Evolutionary conservation across 1,140 invertebrate species (phyloP).

Genomic region (Dicyema japonicum): DNA sequence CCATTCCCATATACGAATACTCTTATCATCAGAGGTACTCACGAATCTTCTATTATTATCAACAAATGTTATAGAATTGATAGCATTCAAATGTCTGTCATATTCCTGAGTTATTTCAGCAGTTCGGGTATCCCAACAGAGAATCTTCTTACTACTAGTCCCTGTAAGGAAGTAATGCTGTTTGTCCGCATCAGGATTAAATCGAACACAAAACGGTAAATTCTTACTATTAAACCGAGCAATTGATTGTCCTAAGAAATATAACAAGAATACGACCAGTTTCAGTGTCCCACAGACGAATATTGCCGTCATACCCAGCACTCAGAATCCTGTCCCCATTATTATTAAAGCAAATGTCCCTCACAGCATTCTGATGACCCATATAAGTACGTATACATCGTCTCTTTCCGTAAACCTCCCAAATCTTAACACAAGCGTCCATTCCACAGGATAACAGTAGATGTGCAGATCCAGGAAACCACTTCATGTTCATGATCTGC

Average conservation of each 20-base stretch:
- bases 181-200: slow-evolving; percentile 78
- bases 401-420: slow-evolving; percentile 84
- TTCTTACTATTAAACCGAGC: slow-evolving; percentile 55
- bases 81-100: slow-evolving; percentile 80
- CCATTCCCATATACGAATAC: slow-evolving; percentile 95
- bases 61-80: slow-evolving; percentile 93
- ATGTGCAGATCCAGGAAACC: slow-evolving; percentile 75
- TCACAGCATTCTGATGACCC: slow-evolving; percentile 74
- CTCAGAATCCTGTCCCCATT: slow-evolving; percentile 61
- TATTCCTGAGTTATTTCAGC: slow-evolving; percentile 83
- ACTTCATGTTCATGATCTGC: slow-evolving; percentile 67
- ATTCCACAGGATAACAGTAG: slow-evolving; percentile 69
- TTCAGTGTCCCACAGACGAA: slow-evolving; percentile 96
- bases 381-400: slow-evolving; percentile 71
- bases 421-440: slow-evolving; percentile 82
- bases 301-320: slow-evolving; percentile 42
- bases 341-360: slow-evolving; percentile 83
- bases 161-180: slow-evolving; percentile 87
- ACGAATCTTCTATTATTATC: slow-evolving; percentile 88
- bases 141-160: slow-evolving; percentile 92
- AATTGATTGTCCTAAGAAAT: slow-evolving; percentile 35
- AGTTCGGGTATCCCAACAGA: slow-evolving; percentile 74
- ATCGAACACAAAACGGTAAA: slow-evolving; percentile 82
- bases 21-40: slow-evolving; percentile 92
- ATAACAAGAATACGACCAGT: slow-evolving; percentile 23